Conservation (phyloP, 2,113 vertebrate species). For the Cyrtonyx montezumae region DNA sequence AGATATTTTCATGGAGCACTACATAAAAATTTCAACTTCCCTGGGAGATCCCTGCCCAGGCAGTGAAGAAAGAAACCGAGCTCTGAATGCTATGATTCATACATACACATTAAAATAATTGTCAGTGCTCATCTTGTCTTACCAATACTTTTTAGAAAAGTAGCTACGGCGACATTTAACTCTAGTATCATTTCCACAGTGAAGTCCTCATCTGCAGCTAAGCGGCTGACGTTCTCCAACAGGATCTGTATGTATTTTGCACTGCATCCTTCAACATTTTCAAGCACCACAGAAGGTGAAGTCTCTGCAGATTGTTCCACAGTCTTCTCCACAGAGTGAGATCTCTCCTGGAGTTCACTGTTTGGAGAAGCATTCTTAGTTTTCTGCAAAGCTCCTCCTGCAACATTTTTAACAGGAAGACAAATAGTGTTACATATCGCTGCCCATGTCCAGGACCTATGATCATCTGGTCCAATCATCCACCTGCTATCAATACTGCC, state of each 20-base stretch:
- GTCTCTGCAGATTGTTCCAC: neutral
- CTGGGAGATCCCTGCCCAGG: neutral
- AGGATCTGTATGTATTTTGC: conserved; percentile 69
- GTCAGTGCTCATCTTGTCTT: neutral
- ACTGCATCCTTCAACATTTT: conserved; percentile 67
- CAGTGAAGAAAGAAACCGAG: neutral
- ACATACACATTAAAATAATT: neutral
- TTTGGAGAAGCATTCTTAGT: neutral
- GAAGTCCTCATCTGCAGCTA: conserved; percentile 56
- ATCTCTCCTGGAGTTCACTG: neutral
- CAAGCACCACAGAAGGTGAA: conserved; percentile 73
- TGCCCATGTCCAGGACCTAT: neutral
- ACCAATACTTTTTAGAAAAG: conserved; percentile 80
- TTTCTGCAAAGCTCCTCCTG: neutral
- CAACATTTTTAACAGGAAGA: conserved; percentile 36
- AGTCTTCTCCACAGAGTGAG: neutral
- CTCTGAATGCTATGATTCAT: neutral
- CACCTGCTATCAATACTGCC: no score
- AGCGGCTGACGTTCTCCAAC: conserved; percentile 79
- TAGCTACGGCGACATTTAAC: conserved; percentile 72
- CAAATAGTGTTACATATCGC: neutral
- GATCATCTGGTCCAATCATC: no score
- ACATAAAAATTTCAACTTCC: neutral
- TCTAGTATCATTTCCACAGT: conserved; percentile 83
- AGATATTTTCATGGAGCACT: neutral